Evolutionary conservation across 2,888 invertebrate species (phyloP).

Genomic region (Polylopha cassiicola): DNA sequence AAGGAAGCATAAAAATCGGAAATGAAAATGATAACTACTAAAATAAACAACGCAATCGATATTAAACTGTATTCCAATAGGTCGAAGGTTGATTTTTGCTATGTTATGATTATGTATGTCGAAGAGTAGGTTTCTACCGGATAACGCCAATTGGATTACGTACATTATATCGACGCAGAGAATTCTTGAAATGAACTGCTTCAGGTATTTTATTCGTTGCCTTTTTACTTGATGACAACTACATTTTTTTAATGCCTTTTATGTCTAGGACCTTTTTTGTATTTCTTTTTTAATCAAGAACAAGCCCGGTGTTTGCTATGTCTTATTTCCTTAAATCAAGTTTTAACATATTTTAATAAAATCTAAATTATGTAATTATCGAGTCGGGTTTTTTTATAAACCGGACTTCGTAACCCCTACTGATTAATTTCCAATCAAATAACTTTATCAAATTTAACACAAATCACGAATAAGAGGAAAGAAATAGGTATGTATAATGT

Average conservation of each 20-base stretch:
- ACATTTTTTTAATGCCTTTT: background rate
- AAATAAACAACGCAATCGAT: background rate
- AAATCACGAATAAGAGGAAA: background rate
- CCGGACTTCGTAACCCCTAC: background rate
- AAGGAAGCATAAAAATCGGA: slow-evolving; percentile 15
- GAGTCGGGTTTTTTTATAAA: no score
- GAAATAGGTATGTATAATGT: no score
- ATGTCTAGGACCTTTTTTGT: no score
- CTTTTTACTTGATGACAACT: slow-evolving; percentile 16
- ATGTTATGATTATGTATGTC: background rate
- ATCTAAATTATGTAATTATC: no score
- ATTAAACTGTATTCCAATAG: background rate
- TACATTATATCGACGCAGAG: slow-evolving; percentile 9
- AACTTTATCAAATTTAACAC: slow-evolving; percentile 8
- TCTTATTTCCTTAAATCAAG: no score
- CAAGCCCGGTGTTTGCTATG: no score
- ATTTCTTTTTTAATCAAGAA: no score
- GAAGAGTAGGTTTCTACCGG: slow-evolving; percentile 7
- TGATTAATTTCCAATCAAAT: slow-evolving; percentile 3
- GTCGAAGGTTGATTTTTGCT: background rate
- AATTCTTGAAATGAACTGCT: slow-evolving; percentile 20
- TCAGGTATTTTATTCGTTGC: slow-evolving; percentile 11
- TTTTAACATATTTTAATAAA: no score
- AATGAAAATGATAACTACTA: slow-evolving; percentile 5
- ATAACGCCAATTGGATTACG: slow-evolving; percentile 14